Percentiles rank a stretch among this genome's conserved stretches.
Evolutionary conservation across 2,797 vertebrate genomes (phyloP).

Genomic region (Falco concolor): DNA sequence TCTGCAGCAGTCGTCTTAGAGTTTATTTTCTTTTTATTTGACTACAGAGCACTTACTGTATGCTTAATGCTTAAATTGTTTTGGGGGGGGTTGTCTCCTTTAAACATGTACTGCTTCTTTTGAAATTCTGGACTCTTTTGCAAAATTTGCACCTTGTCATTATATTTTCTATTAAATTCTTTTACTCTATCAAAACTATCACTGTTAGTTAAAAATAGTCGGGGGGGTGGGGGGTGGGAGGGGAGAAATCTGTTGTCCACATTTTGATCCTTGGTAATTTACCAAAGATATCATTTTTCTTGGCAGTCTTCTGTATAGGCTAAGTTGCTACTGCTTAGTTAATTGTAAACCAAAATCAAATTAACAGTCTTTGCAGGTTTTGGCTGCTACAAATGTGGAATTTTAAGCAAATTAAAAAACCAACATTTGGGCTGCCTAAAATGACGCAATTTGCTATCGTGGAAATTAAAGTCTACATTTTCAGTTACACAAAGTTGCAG

Average conservation of each 20-base stretch:
- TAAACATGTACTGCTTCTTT: slow-evolving; percentile 50
- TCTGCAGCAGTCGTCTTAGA: slow-evolving; percentile 56
- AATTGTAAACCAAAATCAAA: slow-evolving; percentile 81
- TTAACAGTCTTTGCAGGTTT: slow-evolving; percentile 72
- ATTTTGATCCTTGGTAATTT: slow-evolving; percentile 75
- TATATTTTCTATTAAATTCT: slow-evolving; percentile 46
- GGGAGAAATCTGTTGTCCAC: slow-evolving; percentile 75
- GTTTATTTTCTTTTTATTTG: slow-evolving; percentile 81
- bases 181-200: slow-evolving; percentile 48
- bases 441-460: background rate
- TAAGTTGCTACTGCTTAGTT: slow-evolving; percentile 81
- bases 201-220: slow-evolving; percentile 67
- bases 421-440: slow-evolving; percentile 42
- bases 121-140: slow-evolving; percentile 48
- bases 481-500: background rate
- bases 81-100: background rate
- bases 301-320: slow-evolving; percentile 71
- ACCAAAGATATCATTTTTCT: slow-evolving; percentile 80
- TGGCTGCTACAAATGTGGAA: slow-evolving; percentile 47
- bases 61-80: slow-evolving; percentile 58
- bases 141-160: slow-evolving; percentile 67
- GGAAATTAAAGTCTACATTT: slow-evolving; percentile 42
- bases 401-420: slow-evolving; percentile 42
- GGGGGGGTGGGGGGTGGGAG: too few relatives aligned
- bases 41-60: slow-evolving; percentile 73